Base-by-base conservation (phyloP, 2,888 invertebrate genomes). In the Dicranocentrus wangi region DNA sequence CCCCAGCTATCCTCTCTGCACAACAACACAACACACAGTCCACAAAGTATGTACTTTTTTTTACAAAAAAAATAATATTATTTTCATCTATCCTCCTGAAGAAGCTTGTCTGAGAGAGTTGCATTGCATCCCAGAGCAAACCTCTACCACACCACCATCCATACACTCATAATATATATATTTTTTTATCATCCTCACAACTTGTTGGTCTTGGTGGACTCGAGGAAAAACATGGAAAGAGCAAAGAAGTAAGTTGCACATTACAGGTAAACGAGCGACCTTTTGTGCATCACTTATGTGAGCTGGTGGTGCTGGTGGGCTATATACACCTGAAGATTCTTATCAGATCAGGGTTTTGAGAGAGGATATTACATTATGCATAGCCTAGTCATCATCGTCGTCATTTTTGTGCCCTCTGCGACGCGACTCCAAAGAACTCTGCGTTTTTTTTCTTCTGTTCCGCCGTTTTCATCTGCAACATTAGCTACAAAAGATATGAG, bases 211-310 rank as follows among this genome's bases (percentile, higher is more conserved):
- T 39, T 39, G 39, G 39, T 39, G 39, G 7, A 39, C 10, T n/a
- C 47, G 13, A 7, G 47, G 5, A 51, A 51, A 10, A 8, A 19
- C 21, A 65, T 15, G 8, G 19, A 7, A 39, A 25, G 58, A 58
- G 39, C 3, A 32, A 32, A 23, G 27, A 60, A 8, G 25, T n/a
- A 7, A 63, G 39, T 15, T 43, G 47, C 51, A 51, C 51, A 28
- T 69, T 55, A 69, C 47, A 19, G 32, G 43, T 17, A 32, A 78
- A 70, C 28, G 58, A 66, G 78, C 78, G 78, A 79, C 78, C 78
- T 79, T n/a, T 79, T 79, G 78, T 79, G 71, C 78, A 79, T 55
- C 51, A 68, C 69, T n/a, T n/a, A n/a, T n/a, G n/a, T n/a, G n/a
- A n/a, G n/a, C n/a, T n/a, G n/a, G n/a, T n/a, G 32, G 10, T 32